These are phyloP conservation scores for Uloborus diversus DNA, from an alignment of 1,140 invertebrate species.

Conservation along the genomic window DNA sequence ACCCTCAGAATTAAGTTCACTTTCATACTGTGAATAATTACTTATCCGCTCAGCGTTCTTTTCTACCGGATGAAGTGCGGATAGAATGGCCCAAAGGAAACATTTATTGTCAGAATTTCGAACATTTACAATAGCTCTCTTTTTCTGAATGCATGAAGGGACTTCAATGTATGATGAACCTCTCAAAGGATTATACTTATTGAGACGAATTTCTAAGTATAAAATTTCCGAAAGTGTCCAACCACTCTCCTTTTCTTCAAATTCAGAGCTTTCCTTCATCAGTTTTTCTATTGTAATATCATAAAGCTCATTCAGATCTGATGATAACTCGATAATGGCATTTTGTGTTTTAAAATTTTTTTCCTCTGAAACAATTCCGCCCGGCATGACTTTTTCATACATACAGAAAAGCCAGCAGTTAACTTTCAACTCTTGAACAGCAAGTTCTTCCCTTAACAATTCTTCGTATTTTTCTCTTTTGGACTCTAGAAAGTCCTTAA, in stretches of 20 bases:
- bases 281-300: not conserved
- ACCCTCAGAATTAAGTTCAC: not conserved
- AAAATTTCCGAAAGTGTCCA: no score
- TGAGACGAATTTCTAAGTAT: no score
- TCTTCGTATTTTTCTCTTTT: not conserved
- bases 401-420: not conserved
- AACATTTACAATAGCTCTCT: slow-evolving; percentile 5
- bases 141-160: not conserved
- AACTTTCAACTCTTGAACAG: not conserved
- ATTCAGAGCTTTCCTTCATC: no score
- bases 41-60: not conserved
- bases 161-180: not conserved
- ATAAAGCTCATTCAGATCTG: not conserved
- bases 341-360: not conserved
- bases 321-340: not conserved
- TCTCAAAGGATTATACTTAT: no score
- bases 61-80: not conserved
- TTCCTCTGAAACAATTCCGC: not conserved
- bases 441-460: not conserved
- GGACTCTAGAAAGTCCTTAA: not conserved
- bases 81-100: slow-evolving; percentile 6
- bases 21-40: not conserved
- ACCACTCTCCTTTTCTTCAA: no score
- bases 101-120: slow-evolving; percentile 4
- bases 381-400: not conserved